phyloP scores from a whole-genome alignment of 2,888 invertebrate species.

The Xestia xanthographa region DNA sequence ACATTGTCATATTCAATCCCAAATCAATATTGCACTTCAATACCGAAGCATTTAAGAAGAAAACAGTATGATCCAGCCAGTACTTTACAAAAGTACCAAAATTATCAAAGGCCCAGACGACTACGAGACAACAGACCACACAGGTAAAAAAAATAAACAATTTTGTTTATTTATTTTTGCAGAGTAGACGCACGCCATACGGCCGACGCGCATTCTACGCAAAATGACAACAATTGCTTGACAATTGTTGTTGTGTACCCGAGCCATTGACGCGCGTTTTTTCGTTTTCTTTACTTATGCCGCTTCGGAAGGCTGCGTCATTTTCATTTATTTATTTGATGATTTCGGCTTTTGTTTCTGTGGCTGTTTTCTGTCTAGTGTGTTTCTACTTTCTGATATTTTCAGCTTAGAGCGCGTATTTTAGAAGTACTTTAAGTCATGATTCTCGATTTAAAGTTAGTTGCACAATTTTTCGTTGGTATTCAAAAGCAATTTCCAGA shows the following conservation, averaged over 20 bases:
- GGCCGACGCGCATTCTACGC: constrained; percentile 82
- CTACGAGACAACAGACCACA: constrained; percentile 50
- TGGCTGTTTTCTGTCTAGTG: constrained; percentile 28
- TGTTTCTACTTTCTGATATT: constrained; percentile 1
- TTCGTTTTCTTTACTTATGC: constrained; percentile 73
- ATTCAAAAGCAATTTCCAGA: neutral
- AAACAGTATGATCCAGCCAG: constrained; percentile 21
- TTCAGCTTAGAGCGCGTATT: neutral
- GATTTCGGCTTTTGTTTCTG: constrained; percentile 49
- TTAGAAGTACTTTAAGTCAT: neutral
- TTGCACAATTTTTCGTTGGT: neutral
- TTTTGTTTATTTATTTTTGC: constrained; percentile 79
- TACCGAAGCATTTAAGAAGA: constrained; percentile 13
- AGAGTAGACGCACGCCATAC: constrained; percentile 86
- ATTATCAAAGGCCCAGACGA: constrained; percentile 39
- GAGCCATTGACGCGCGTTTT: constrained; percentile 73
- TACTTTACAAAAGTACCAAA: constrained; percentile 34
- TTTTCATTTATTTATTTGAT: constrained; percentile 75
- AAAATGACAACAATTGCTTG: constrained; percentile 86
- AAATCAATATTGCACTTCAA: constrained; percentile 11
- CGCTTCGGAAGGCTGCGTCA: constrained; percentile 68
- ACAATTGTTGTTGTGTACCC: constrained; percentile 87
- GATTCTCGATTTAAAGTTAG: neutral
- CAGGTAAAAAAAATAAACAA: constrained; percentile 65
- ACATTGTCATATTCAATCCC: neutral